These are phyloP conservation scores for Microdon myrmicae DNA, from an alignment of 2,888 invertebrate genomes.

Conservation along the genomic window DNA sequence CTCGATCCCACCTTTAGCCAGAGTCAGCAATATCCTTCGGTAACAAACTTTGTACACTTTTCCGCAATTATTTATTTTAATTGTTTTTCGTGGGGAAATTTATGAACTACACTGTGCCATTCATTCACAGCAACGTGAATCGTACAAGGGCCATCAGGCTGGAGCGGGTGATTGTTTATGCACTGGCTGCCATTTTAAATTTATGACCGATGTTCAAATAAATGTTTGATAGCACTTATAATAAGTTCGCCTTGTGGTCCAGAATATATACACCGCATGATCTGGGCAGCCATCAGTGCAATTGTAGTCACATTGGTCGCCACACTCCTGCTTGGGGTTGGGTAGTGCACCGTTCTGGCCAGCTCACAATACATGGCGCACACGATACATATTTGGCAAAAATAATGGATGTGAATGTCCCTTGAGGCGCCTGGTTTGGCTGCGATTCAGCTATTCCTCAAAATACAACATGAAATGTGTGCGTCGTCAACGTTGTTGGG, in stretches of 20 bases:
- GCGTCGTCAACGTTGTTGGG: conserved; percentile 9
- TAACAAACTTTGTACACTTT: conserved; percentile 54
- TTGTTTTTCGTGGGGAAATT: conserved; percentile 54
- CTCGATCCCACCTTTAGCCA: too few relatives aligned
- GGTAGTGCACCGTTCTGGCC: conserved; percentile 7
- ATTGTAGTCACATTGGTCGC: conserved; percentile 18
- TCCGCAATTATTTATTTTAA: conserved; percentile 57
- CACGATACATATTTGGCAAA: conserved; percentile 49
- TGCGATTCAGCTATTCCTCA: conserved; percentile 51
- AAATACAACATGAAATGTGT: conserved; percentile 43
- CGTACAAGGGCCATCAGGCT: conserved; percentile 14
- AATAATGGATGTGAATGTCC: conserved; percentile 53
- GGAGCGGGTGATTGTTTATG: conserved; percentile 48
- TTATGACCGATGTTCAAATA: conserved; percentile 55
- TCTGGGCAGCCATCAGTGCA: conserved; percentile 11
- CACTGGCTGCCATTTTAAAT: conserved; percentile 53
- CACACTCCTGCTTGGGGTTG: conserved; percentile 7
- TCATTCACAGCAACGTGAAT: conserved; percentile 34
- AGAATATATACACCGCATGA: neutral
- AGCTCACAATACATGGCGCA: too few relatives aligned
- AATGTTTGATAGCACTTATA: conserved; percentile 55
- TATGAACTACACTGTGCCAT: conserved; percentile 51
- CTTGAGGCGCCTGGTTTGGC: conserved; percentile 53
- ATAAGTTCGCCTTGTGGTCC: conserved; percentile 39
- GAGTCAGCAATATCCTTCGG: too few relatives aligned